A percentile compares a stretch with the other conserved stretches of the same genome.
These are phyloP conservation scores for Drosophila persimilis DNA, from an alignment of 1,140 invertebrate species.

Conservation along the genomic window DNA sequence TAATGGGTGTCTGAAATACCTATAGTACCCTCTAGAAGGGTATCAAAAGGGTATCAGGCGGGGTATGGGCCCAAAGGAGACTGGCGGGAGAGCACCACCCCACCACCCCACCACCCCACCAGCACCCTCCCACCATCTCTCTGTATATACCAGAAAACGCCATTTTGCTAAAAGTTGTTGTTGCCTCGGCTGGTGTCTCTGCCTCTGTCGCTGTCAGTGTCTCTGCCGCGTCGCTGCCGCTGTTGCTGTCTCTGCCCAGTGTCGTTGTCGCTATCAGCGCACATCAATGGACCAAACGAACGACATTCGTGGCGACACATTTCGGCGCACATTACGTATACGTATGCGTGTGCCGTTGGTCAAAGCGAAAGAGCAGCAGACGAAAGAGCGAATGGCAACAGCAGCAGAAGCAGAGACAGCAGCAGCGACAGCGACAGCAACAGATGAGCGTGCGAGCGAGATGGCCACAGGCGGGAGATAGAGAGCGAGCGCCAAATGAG, in stretches of 20 bases:
- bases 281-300: conserved; percentile 80
- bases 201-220: neutral
- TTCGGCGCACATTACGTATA: conserved; percentile 76
- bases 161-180: conserved; percentile 60
- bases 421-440: conserved; percentile 24
- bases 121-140: neutral
- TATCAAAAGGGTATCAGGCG: neutral
- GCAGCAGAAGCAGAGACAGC: neutral
- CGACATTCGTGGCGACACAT: conserved; percentile 74
- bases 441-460: conserved; percentile 50
- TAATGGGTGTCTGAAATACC: no score
- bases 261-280: conserved; percentile 78
- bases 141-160: conserved; percentile 45
- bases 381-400: conserved; percentile 7
- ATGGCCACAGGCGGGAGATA: conserved; percentile 67
- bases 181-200: conserved; percentile 2
- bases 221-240: conserved; percentile 15
- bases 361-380: conserved; percentile 60
- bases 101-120: neutral
- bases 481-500: conserved; percentile 68
- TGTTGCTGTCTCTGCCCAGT: conserved; percentile 42
- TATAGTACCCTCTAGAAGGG: no score
- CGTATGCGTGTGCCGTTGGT: conserved; percentile 26
- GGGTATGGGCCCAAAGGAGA: neutral
- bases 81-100: neutral